Evolutionary conservation across 1,140 invertebrate genomes (phyloP).

Genomic region (Triops longicaudatus): DNA sequence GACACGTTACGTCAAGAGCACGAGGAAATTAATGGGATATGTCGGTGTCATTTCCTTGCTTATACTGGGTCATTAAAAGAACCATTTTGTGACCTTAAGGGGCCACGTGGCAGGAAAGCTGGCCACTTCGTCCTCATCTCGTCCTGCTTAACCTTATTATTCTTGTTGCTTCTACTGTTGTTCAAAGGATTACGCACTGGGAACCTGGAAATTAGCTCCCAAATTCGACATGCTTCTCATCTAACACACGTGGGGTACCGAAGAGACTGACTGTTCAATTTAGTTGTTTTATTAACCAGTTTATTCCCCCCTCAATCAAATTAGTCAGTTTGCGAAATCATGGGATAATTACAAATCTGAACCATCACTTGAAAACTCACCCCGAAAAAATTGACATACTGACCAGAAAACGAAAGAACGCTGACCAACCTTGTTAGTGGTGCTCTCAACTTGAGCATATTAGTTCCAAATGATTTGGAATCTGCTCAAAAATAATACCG

Average conservation of each 20-base stretch:
- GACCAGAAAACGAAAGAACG: neutral
- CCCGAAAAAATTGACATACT: neutral
- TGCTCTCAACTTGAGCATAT: neutral
- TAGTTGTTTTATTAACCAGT: neutral
- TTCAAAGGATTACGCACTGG: neutral
- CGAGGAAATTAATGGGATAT: conserved; percentile 7
- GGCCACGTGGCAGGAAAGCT: neutral
- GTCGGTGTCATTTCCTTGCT: neutral
- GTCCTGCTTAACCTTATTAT: neutral
- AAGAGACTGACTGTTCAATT: neutral
- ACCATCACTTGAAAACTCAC: neutral
- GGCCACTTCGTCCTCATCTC: neutral
- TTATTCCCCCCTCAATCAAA: neutral
- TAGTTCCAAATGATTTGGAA: conserved; percentile 8
- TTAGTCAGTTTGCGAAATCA: neutral
- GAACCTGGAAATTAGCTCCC: neutral
- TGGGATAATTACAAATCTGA: neutral
- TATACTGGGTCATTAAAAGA: neutral
- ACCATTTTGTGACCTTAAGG: neutral
- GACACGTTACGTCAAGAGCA: conserved; percentile 11
- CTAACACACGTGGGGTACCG: neutral
- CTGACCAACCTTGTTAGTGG: neutral
- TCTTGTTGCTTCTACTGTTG: conserved; percentile 8
- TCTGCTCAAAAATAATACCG: neutral
- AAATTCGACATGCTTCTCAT: neutral